Evolutionary conservation across 2,113 vertebrate genomes (phyloP).

Genomic region (Puma concolor): DNA sequence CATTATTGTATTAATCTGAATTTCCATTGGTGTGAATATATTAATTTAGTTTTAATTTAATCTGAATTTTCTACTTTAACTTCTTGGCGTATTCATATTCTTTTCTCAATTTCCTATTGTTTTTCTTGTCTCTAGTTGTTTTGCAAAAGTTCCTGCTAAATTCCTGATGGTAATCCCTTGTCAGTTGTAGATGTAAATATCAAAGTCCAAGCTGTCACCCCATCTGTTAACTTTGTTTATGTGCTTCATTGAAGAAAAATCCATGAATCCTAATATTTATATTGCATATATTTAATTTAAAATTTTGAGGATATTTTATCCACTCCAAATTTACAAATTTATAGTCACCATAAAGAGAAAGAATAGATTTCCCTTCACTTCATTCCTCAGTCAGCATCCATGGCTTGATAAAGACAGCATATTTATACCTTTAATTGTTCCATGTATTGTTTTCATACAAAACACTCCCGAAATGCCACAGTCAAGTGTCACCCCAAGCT

Average conservation of each 20-base stretch:
- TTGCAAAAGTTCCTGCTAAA: not conserved
- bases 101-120: not conserved
- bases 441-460: not conserved
- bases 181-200: constrained; percentile 48
- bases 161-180: constrained; percentile 8
- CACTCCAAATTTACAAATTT: not conserved
- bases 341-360: not conserved
- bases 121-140: constrained; percentile 1
- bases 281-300: not conserved
- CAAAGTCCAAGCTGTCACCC: not conserved
- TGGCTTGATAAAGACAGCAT: not conserved
- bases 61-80: not conserved
- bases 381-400: not conserved
- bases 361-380: not conserved
- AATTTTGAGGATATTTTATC: not conserved
- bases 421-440: not conserved
- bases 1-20: not conserved
- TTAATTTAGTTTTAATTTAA: not conserved
- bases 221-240: constrained; percentile 45
- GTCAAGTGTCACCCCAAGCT: not conserved
- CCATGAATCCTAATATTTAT: not conserved
- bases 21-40: not conserved
- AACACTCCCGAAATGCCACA: not conserved
- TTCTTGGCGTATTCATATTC: not conserved
- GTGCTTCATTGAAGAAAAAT: constrained; percentile 9